A percentile compares a stretch with the other conserved stretches of the same genome.
These are phyloP conservation scores for Raja brachyura DNA, from an alignment of 2,113 vertebrate species.

Conservation along the genomic window DNA sequence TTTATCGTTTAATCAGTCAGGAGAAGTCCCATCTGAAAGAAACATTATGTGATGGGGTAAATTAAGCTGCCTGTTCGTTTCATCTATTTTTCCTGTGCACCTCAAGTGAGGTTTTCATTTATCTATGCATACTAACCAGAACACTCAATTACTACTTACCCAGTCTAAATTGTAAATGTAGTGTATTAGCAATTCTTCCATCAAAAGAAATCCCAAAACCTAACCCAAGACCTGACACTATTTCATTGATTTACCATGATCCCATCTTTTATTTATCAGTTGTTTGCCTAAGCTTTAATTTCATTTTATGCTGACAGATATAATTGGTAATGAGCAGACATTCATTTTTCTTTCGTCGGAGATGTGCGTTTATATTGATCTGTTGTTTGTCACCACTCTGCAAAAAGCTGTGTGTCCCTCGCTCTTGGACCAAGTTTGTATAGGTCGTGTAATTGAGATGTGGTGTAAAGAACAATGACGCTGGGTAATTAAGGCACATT, in stretches of 20 bases:
- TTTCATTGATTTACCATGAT: slow-evolving; percentile 1
- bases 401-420: not conserved
- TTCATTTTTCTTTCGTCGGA: not conserved
- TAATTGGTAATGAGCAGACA: slow-evolving; percentile 23
- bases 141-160: slow-evolving; percentile 18
- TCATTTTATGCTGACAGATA: slow-evolving; percentile 21
- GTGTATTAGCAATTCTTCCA: not conserved
- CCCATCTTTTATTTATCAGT: slow-evolving; percentile 28
- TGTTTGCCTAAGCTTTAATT: slow-evolving; percentile 19
- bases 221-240: not conserved
- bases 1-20: not conserved
- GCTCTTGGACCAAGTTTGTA: slow-evolving; percentile 18
- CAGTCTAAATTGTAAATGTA: not conserved
- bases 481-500: slow-evolving; percentile 38
- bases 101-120: slow-evolving; percentile 7
- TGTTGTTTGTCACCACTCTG: slow-evolving; percentile 11
- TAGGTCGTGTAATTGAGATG: slow-evolving; percentile 21
- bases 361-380: slow-evolving; percentile 24
- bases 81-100: not conserved
- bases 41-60: not conserved
- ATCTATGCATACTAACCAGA: slow-evolving; percentile 28
- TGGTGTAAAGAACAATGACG: slow-evolving; percentile 19
- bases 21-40: not conserved
- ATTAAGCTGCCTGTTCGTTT: slow-evolving; percentile 30
- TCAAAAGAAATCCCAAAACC: slow-evolving; percentile 23